Percentiles rank a stretch among this genome's conserved stretches.
phyloP scores from a whole-genome alignment of 2,113 vertebrate genomes.

The Elephas maximus region DNA sequence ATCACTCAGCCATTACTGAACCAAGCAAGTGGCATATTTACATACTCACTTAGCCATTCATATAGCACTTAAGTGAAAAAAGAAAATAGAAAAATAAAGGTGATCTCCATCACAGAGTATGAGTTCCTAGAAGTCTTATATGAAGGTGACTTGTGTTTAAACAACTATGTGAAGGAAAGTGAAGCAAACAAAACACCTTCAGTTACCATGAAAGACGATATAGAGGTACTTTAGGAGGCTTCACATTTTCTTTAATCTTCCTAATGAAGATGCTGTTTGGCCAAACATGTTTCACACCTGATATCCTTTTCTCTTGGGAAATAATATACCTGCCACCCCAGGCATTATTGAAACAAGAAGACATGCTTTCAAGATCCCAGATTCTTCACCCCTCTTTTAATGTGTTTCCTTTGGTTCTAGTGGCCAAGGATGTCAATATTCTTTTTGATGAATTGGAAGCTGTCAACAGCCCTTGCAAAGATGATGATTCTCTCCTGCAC shows the following conservation, averaged over 20 bases:
- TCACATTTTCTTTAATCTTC: neutral
- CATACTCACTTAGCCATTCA: neutral
- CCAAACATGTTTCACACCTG: neutral
- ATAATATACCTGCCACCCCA: conserved; percentile 14
- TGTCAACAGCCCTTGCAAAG: conserved; percentile 93
- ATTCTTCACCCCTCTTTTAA: conserved; percentile 35
- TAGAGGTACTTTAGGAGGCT: neutral
- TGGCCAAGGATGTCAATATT: conserved; percentile 95
- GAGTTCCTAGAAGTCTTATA: conserved; percentile 25
- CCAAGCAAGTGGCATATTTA: neutral
- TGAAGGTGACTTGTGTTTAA: conserved; percentile 19
- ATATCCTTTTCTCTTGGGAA: conserved; percentile 13
- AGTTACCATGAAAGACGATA: neutral
- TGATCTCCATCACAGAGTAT: neutral
- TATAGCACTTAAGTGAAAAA: neutral
- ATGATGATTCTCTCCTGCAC: conserved; percentile 94
- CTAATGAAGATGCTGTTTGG: neutral
- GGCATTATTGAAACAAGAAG: neutral
- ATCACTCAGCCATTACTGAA: neutral
- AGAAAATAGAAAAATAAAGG: neutral
- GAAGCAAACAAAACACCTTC: neutral
- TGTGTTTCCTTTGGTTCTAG: conserved; percentile 84
- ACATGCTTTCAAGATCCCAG: neutral
- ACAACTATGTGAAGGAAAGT: neutral
- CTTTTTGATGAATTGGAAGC: conserved; percentile 93